Conservation (phyloP, 1,140 invertebrate genomes). For the Lysiphlebus fabarum region DNA sequence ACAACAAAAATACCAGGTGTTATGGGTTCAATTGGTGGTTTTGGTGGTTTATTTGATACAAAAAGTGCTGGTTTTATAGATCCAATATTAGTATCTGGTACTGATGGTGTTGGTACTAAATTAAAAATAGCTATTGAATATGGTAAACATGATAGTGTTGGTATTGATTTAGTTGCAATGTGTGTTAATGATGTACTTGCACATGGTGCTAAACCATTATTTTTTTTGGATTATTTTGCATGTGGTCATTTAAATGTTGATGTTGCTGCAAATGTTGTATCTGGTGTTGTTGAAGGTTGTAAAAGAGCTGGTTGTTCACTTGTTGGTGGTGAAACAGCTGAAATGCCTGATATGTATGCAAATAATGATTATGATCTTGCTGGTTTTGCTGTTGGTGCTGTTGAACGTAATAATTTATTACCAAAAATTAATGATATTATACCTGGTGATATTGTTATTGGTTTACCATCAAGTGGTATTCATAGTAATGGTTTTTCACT, state of each 20-base stretch:
- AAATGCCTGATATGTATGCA: constrained; percentile 92
- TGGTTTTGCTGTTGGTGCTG: constrained; percentile 91
- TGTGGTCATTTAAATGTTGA: constrained; percentile 80
- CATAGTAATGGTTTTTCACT: constrained; percentile 97
- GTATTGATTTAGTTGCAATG: constrained; percentile 96
- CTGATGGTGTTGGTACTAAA: constrained; percentile 97
- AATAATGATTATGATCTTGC: constrained; percentile 89
- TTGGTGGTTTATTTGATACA: constrained; percentile 88
- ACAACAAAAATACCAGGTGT: constrained; percentile 70
- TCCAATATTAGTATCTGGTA: constrained; percentile 88
- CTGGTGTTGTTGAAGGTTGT: constrained; percentile 86
- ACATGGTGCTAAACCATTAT: constrained; percentile 90
- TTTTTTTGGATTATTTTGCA: constrained; percentile 96
- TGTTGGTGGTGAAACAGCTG: constrained; percentile 90
- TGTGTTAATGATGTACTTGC: constrained; percentile 96
- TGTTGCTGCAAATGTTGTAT: constrained; percentile 73
- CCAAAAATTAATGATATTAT: constrained; percentile 70
- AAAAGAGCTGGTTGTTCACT: constrained; percentile 81
- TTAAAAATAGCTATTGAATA: constrained; percentile 82
- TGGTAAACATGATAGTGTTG: constrained; percentile 79
- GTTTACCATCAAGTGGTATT: constrained; percentile 81
- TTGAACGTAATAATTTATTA: constrained; percentile 73
- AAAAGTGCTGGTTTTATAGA: constrained; percentile 67
- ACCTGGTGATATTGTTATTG: constrained; percentile 81
- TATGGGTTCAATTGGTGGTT: constrained; percentile 81